phyloP scores from a whole-genome alignment of 2,888 invertebrate species.

The Vanessa cardui region DNA sequence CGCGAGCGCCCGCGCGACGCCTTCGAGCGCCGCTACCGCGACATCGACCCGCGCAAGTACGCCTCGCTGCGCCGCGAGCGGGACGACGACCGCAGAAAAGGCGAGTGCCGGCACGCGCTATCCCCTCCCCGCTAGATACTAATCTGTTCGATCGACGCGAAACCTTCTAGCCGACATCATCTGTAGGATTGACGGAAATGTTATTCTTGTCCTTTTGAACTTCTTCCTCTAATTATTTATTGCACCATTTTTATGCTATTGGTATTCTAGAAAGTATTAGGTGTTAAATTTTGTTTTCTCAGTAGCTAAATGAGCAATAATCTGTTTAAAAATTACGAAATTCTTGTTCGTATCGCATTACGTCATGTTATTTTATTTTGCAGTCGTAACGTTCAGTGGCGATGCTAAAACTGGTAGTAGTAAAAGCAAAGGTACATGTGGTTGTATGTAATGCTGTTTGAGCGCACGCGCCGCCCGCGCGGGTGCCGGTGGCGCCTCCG shows the following conservation, averaged over 20 bases:
- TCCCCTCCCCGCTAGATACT: no score
- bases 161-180: neutral
- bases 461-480: conserved; percentile 26
- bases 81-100: conserved; percentile 64
- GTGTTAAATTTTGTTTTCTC: no score
- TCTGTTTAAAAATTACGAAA: no score
- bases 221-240: no score
- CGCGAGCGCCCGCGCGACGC: conserved; percentile 48
- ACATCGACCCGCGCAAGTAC: conserved; percentile 68
- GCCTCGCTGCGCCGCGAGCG: conserved; percentile 60
- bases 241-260: no score
- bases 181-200: no score
- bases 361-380: conserved; percentile 56
- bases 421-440: conserved; percentile 62
- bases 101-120: conserved; percentile 35
- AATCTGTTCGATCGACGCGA: no score
- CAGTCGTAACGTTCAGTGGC: conserved; percentile 77
- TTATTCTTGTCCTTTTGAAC: no score
- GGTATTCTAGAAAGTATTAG: no score
- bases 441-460: conserved; percentile 43
- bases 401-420: conserved; percentile 66
- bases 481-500: no score
- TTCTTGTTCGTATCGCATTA: no score
- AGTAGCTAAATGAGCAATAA: no score
- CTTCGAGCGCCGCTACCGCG: conserved; percentile 52